phyloP scores from a whole-genome alignment of 2,888 invertebrate species.

The Cantharis flavilabris region DNA sequence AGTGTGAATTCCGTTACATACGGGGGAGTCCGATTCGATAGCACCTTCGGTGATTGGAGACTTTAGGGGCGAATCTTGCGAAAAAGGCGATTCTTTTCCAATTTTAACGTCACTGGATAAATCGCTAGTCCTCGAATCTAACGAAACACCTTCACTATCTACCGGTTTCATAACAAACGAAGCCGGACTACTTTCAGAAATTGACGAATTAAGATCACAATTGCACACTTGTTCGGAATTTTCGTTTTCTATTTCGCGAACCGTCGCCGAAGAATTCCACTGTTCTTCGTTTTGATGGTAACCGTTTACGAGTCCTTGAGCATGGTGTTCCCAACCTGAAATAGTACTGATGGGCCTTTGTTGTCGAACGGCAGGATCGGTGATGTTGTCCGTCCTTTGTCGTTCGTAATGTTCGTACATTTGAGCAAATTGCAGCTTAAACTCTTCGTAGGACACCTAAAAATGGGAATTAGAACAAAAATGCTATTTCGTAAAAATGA shows the following conservation, averaged over 20 bases:
- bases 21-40: slow-evolving; percentile 42
- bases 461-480: slow-evolving; percentile 24
- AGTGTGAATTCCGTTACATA: slow-evolving; percentile 56
- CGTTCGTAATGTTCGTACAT: slow-evolving; percentile 97
- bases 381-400: slow-evolving; percentile 91
- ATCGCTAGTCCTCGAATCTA: slow-evolving; percentile 61
- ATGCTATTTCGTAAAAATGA: background rate
- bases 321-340: slow-evolving; percentile 87
- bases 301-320: slow-evolving; percentile 51
- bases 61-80: slow-evolving; percentile 55
- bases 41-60: slow-evolving; percentile 45
- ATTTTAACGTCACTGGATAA: slow-evolving; percentile 65
- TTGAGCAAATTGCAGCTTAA: slow-evolving; percentile 95
- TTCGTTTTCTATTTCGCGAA: slow-evolving; percentile 48
- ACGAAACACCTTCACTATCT: slow-evolving; percentile 59
- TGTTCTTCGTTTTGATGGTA: slow-evolving; percentile 48
- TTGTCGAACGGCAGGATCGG: slow-evolving; percentile 90
- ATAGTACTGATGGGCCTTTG: slow-evolving; percentile 95
- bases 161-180: slow-evolving; percentile 55
- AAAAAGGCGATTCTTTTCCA: slow-evolving; percentile 65
- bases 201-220: slow-evolving; percentile 56
- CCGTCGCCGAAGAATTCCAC: slow-evolving; percentile 44
- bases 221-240: slow-evolving; percentile 52
- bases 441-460: slow-evolving; percentile 96
- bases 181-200: slow-evolving; percentile 59